Conservation (phyloP, 2,888 invertebrate species). For the Dicycla oo region DNA sequence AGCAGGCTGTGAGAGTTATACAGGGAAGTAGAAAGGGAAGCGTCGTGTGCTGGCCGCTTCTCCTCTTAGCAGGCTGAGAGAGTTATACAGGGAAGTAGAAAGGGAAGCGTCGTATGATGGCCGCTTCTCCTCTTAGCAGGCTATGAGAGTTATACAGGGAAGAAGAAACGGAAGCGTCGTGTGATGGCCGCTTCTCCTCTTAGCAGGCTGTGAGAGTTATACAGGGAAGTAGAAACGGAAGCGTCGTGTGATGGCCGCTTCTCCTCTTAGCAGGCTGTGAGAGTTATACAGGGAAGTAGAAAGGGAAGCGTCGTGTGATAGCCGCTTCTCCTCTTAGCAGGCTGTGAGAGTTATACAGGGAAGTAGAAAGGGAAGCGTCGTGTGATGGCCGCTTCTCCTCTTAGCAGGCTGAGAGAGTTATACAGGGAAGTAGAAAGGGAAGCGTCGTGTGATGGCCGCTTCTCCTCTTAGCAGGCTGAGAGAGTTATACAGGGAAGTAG, state of each 20-base stretch:
- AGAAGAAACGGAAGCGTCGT: slow-evolving; percentile 54
- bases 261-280: slow-evolving; percentile 18
- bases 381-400: slow-evolving; percentile 24
- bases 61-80: slow-evolving; percentile 14
- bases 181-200: slow-evolving; percentile 25
- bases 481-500: slow-evolving; percentile 19
- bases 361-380: slow-evolving; percentile 56
- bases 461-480: slow-evolving; percentile 14
- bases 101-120: slow-evolving; percentile 45
- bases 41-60: slow-evolving; percentile 19
- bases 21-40: slow-evolving; percentile 57
- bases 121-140: slow-evolving; percentile 13
- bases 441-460: slow-evolving; percentile 31
- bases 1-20: slow-evolving; percentile 7
- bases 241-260: slow-evolving; percentile 24
- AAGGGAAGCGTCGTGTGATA: slow-evolving; percentile 49
- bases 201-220: slow-evolving; percentile 5
- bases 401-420: slow-evolving; percentile 5
- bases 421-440: slow-evolving; percentile 53
- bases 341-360: slow-evolving; percentile 9
- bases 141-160: slow-evolving; percentile 10
- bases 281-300: slow-evolving; percentile 28
- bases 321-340: slow-evolving; percentile 14
- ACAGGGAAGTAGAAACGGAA: slow-evolving; percentile 55
- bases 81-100: slow-evolving; percentile 37